A percentile compares a stretch with the other conserved stretches of the same genome.
phyloP scores from a whole-genome alignment of 2,888 invertebrate genomes.

The Drosophila atroscutellata region DNA sequence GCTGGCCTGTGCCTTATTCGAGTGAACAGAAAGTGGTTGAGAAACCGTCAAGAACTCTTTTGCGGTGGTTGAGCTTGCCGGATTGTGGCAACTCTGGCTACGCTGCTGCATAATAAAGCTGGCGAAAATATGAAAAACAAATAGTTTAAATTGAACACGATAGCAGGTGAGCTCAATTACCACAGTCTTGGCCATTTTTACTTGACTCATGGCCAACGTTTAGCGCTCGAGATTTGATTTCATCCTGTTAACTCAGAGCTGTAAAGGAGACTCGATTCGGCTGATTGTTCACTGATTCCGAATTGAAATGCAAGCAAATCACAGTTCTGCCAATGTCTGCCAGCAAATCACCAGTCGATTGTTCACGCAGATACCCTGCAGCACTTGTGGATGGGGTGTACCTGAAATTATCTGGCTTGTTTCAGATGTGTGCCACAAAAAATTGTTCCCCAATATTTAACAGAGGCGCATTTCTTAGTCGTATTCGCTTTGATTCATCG shows the following conservation, averaged over 20 bases:
- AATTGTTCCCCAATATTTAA: not conserved
- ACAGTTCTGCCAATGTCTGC: constrained; percentile 10
- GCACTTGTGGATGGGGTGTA: not conserved
- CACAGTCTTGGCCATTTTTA: constrained; percentile 12
- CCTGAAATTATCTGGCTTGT: not conserved
- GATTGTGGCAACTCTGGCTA: constrained; percentile 43
- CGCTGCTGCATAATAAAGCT: constrained; percentile 66
- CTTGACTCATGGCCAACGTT: constrained; percentile 42
- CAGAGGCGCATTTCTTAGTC: not conserved
- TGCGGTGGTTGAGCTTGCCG: constrained; percentile 43
- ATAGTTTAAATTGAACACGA: constrained; percentile 34
- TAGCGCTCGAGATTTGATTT: constrained; percentile 52
- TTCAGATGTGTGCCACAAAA: not conserved
- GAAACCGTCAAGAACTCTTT: constrained; percentile 71
- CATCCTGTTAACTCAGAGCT: not conserved
- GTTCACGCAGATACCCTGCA: constrained; percentile 18
- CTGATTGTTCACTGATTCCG: constrained; percentile 37
- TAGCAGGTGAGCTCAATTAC: constrained; percentile 40
- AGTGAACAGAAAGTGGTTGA: constrained; percentile 68
- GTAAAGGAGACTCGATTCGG: constrained; percentile 12
- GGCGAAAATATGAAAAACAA: constrained; percentile 10
- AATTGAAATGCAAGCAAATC: constrained; percentile 62
- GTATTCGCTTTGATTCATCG: not conserved
- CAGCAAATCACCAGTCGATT: constrained; percentile 3
- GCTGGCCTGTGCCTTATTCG: constrained; percentile 18